Evolutionary conservation across 2,113 vertebrate species (phyloP).

Genomic region (Cyprinodon brontotheroides): DNA sequence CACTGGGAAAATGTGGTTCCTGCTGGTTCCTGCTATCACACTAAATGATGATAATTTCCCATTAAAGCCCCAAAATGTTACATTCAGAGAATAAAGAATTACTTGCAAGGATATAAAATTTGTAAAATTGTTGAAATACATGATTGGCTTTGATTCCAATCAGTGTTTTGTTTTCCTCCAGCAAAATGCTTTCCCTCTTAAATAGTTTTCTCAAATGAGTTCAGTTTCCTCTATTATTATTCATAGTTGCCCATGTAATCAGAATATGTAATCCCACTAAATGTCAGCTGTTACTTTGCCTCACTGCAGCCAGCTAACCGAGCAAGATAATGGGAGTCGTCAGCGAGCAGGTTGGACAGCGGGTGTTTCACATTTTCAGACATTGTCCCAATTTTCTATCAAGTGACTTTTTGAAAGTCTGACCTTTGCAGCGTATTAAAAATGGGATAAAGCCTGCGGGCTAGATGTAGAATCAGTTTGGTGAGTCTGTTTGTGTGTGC

Average conservation of each 20-base stretch:
- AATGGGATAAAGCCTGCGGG: slow-evolving; percentile 45
- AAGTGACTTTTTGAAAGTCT: slow-evolving; percentile 52
- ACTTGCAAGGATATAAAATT: not conserved
- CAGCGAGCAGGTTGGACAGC: slow-evolving; percentile 13
- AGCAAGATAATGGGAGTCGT: slow-evolving; percentile 43
- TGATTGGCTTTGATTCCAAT: not conserved
- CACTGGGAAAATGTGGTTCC: too few relatives aligned
- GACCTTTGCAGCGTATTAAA: slow-evolving; percentile 57
- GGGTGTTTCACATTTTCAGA: slow-evolving; percentile 28
- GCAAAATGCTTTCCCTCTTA: not conserved
- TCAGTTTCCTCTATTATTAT: slow-evolving; percentile 23
- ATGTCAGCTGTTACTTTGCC: slow-evolving; percentile 41
- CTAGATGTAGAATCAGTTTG: slow-evolving; percentile 25
- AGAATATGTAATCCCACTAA: slow-evolving; percentile 42
- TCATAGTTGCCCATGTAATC: slow-evolving; percentile 33
- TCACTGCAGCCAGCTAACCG: slow-evolving; percentile 5
- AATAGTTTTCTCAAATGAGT: not conserved
- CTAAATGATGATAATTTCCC: not conserved
- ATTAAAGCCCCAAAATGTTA: not conserved
- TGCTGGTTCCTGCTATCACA: too few relatives aligned
- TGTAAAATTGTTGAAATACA: not conserved
- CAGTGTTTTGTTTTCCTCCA: not conserved
- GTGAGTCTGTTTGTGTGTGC: slow-evolving; percentile 20
- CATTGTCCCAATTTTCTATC: slow-evolving; percentile 57
- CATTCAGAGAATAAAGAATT: not conserved